Conservation (phyloP, 2,888 invertebrate genomes). For the Volucella inanis region DNA sequence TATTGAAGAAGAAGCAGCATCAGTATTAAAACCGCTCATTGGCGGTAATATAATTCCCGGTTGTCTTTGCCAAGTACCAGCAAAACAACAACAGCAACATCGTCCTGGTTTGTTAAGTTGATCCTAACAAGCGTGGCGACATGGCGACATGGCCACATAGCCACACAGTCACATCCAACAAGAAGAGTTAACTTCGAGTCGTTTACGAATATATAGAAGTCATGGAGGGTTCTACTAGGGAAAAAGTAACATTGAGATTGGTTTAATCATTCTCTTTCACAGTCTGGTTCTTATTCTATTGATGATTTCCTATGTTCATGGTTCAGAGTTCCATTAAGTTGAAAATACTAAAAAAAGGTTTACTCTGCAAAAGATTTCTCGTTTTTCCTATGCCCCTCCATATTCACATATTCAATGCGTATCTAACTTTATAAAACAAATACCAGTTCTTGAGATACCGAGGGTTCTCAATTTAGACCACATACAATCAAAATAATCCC, state of each 20-base stretch:
- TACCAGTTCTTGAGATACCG: too few relatives aligned
- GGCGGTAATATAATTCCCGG: constrained; percentile 37
- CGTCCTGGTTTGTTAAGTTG: constrained; percentile 65
- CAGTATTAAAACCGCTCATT: constrained; percentile 18
- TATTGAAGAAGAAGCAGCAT: constrained; percentile 16
- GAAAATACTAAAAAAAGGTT: not conserved
- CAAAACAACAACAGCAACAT: constrained; percentile 17
- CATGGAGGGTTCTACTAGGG: not conserved
- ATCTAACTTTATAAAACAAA: too few relatives aligned
- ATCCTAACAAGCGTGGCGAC: constrained; percentile 56
- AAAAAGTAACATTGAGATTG: not conserved
- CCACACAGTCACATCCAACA: not conserved
- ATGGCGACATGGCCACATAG: constrained; percentile 15
- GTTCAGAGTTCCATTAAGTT: not conserved
- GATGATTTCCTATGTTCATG: too few relatives aligned
- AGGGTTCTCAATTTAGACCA: too few relatives aligned
- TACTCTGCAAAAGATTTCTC: too few relatives aligned
- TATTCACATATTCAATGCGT: too few relatives aligned
- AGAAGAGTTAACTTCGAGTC: not conserved
- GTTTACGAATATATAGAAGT: not conserved
- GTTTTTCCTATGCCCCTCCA: too few relatives aligned
- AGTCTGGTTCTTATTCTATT: not conserved
- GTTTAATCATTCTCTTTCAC: constrained; percentile 15
- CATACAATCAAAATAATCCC: not conserved
- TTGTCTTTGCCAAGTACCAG: constrained; percentile 22